These are phyloP conservation scores for Psilopsiagon aymara DNA, from an alignment of 2,113 vertebrate species.

Conservation along the genomic window DNA sequence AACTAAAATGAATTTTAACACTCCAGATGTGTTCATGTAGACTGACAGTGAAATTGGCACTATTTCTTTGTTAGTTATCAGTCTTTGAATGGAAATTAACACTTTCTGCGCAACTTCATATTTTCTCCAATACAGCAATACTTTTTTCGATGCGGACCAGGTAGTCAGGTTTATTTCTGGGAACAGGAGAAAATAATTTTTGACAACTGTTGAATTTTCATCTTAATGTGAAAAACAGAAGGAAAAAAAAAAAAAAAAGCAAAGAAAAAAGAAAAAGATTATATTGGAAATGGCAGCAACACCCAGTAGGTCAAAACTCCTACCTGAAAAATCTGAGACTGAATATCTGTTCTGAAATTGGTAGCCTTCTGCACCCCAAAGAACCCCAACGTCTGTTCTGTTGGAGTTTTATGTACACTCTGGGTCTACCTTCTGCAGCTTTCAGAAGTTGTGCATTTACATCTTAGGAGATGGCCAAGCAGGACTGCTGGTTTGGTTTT, in stretches of 20 bases:
- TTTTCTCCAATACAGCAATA: not conserved
- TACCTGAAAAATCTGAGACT: not conserved
- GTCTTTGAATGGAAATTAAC: not conserved
- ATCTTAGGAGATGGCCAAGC: not conserved
- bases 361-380: not conserved
- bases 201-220: not conserved
- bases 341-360: not conserved
- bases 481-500: not conserved
- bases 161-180: not conserved
- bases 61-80: not conserved
- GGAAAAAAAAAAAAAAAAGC: fast-evolving
- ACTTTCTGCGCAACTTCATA: not conserved
- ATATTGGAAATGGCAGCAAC: not conserved
- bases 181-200: not conserved
- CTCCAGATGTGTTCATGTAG: not conserved
- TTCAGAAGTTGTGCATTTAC: not conserved
- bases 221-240: not conserved
- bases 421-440: not conserved
- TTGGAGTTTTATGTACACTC: not conserved
- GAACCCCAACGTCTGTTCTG: not conserved
- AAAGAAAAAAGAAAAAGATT: fast-evolving
- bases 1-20: not conserved
- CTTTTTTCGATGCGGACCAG: not conserved
- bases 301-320: not conserved
- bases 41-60: not conserved